Percentiles rank a stretch among this genome's conserved stretches.
Evolutionary conservation across 2,113 vertebrate genomes (phyloP).

Genomic region (Sebastes fasciatus): DNA sequence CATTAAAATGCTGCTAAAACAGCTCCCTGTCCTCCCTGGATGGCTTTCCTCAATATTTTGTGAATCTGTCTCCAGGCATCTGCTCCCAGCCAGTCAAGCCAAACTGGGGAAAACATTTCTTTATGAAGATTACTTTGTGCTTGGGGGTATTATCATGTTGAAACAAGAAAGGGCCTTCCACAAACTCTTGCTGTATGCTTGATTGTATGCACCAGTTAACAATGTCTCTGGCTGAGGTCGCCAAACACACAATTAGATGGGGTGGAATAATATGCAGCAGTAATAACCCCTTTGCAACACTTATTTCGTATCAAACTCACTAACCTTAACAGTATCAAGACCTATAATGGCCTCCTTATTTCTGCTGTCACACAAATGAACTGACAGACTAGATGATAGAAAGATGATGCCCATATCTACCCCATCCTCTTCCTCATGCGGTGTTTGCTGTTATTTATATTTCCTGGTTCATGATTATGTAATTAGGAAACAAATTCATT

Average conservation of each 20-base stretch:
- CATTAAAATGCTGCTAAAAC: neutral
- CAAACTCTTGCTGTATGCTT: neutral
- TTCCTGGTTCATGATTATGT: too few species aligned
- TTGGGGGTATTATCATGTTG: neutral
- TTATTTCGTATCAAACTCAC: neutral
- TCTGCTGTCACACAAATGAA: too few species aligned
- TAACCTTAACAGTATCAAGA: neutral
- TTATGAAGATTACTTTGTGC: neutral
- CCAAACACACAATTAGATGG: too few species aligned
- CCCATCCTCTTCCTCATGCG: too few species aligned
- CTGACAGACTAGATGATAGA: too few species aligned
- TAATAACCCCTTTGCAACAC: neutral
- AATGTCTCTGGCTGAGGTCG: neutral
- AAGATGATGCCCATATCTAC: too few species aligned
- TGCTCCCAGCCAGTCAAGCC: neutral
- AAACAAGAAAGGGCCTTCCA: neutral
- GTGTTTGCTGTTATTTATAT: too few species aligned
- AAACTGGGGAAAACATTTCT: neutral
- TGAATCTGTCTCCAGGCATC: neutral
- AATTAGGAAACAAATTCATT: too few species aligned
- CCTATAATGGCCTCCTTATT: neutral
- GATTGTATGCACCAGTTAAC: neutral
- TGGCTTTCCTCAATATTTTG: neutral
- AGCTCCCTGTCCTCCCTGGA: neutral
- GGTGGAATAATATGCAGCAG: neutral